phyloP scores from a whole-genome alignment of 2,888 invertebrate genomes.

The Endotricha flammealis region DNA sequence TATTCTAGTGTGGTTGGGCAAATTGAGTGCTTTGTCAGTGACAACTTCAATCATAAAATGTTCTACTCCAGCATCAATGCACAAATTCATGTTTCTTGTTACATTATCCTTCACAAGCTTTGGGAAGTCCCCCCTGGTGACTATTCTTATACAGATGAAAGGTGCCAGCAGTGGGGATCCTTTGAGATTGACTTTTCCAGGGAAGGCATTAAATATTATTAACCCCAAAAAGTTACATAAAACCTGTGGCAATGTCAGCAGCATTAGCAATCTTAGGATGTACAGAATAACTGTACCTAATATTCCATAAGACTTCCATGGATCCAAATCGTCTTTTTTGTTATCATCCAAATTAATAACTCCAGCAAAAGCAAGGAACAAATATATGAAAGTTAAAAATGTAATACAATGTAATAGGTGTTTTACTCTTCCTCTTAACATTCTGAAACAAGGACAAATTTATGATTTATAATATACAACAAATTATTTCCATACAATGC shows the following conservation, averaged over 20 bases:
- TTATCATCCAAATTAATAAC: constrained; percentile 79
- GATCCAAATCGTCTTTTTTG: constrained; percentile 81
- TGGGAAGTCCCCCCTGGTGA: constrained; percentile 96
- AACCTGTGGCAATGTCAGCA: constrained; percentile 93
- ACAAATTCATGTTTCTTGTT: constrained; percentile 90
- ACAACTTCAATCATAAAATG: constrained; percentile 98
- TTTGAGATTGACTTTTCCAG: constrained; percentile 91
- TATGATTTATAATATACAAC: too few relatives aligned
- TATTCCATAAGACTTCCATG: constrained; percentile 89
- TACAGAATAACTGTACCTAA: constrained; percentile 86
- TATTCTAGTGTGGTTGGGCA: constrained; percentile 87
- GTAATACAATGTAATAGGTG: constrained; percentile 89
- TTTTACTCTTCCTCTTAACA: constrained; percentile 83
- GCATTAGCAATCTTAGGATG: constrained; percentile 86
- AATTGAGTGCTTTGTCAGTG: constrained; percentile 90
- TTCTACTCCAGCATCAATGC: constrained; percentile 92
- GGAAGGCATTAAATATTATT: constrained; percentile 94
- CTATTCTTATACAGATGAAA: constrained; percentile 95
- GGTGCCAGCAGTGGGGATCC: constrained; percentile 95
- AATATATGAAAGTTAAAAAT: constrained; percentile 84
- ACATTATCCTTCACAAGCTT: constrained; percentile 93
- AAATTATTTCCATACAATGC: neutral
- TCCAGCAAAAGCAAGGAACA: constrained; percentile 84
- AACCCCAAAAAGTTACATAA: constrained; percentile 92
- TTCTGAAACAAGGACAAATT: constrained; percentile 63